Base-by-base conservation (phyloP, 2,888 invertebrate genomes). In the Sarcophaga variegata region DNA sequence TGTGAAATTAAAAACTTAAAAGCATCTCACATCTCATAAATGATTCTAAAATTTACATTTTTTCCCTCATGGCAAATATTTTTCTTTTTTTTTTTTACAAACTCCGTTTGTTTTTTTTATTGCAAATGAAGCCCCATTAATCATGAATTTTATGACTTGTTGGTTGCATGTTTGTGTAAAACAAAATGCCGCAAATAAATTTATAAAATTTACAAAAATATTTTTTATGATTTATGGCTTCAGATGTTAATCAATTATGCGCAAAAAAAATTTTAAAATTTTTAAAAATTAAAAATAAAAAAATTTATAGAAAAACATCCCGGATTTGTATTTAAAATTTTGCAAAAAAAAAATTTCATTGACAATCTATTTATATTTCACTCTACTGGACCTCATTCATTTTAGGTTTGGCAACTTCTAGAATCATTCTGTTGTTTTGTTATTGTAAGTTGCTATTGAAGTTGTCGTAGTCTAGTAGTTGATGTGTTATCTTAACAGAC, bases 1-100 rank as follows among this genome's bases (percentile, higher is more conserved):
- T 59, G 20, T 72, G 22, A 72, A 71, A 64, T 54, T 49, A 71
- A 54, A 54, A 37, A 37, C 37, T 37, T 37, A 37, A 37, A 37
- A 37, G 37, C 37, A 37, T 37, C 37, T 37, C 37, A 37, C 37
- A 37, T 37, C 37, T 37, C 6, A 37, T 6, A 37, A 37, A 37
- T 37, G 37, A 37, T 37, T 37, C 8, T 37, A 37, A 37, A 10
- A 37, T 37, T 37, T 1, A 37, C 8, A 37, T 37, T 37, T 37
- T 37, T 37, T 37, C 1, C 1, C 2, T 37, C 37, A 37, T 37
- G 54, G 54, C 4, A 14, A 54, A 54, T 17, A 54, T 49, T 49
- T 4, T 49, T 49, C 14, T 49, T 49, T 49, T 0, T 49, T 0
- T 49, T 22, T 22, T 22, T 22, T 22, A 22, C 22, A 37, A 37